Evolutionary conservation across 2,797 vertebrate species (phyloP), one percentile per base, ranked within the genome.

Genomic region (Erpetoichthys calabaricus): DNA sequence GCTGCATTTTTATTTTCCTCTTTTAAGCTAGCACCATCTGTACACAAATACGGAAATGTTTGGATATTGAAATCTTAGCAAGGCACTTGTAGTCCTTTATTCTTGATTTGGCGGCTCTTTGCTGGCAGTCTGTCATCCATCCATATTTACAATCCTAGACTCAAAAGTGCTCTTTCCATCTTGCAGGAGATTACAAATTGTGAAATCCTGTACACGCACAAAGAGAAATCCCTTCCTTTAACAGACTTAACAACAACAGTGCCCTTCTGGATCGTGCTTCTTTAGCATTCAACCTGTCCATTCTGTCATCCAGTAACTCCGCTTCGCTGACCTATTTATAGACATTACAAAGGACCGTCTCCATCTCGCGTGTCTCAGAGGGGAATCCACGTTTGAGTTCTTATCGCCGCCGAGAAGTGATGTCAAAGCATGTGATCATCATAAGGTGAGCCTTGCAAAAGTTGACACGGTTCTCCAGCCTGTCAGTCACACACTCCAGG

Each of bases 381-480:
- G 25, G 25, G 25, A 25, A 25, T 25, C 25, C 25, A 25, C 25
- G 25, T 25, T 25, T 25, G 25, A 25, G 25, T 76, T 62, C 69
- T 78, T 66, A 97, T 25, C 84, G 76, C 50, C 82, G 81, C 66
- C 85, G 83, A 57, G 81, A 82, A 56, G 85, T 80, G 61, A 83
- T 74, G 45, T 94, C 90, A 3, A 94, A 94, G 72, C 88, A 91
- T 65, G 90, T 94, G 73, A 93, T 86, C 90, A 93, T 90, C 88
- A 93, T 90, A 69, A 92, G 79, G 59, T 83, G 89, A 46, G 91
- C 90, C 75, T 93, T 93, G 83, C 91, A 97, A 76, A 88, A 84
- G 70, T 84, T 88, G 63, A 94, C 85, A 1, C 84, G 82, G 66
- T 73, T 86, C 75, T 94, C 89, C 68, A 95, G 82, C 41, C 82